phyloP scores from a whole-genome alignment of 2,797 vertebrate genomes.

The Argyrosomus regius region DNA sequence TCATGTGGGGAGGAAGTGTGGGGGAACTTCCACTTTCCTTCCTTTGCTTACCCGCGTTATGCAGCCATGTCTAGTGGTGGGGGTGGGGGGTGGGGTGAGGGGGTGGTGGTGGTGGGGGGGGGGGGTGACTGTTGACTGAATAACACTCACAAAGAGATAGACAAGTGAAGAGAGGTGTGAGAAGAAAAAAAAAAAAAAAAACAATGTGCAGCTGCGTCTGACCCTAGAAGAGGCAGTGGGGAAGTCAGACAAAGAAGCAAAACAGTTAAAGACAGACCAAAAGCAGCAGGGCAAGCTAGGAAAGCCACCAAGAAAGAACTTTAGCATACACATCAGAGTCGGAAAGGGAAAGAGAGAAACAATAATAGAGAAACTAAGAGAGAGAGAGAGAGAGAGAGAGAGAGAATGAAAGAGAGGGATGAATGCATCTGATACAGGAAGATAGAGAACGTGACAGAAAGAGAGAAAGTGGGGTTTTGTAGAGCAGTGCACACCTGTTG shows the following conservation, averaged over 20 bases:
- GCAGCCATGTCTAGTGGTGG: constrained; percentile 63
- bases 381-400: constrained; percentile 10
- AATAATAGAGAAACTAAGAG: constrained; percentile 24
- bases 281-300: constrained; percentile 16
- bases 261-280: constrained; percentile 21
- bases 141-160: constrained; percentile 32
- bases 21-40: constrained; percentile 87
- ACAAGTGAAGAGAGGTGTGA: constrained; percentile 36
- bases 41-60: constrained; percentile 74
- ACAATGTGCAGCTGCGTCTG: constrained; percentile 23
- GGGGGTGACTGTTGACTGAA: constrained; percentile 33
- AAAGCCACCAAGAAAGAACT: constrained; percentile 14
- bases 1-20: constrained; percentile 84
- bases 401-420: constrained; percentile 44
- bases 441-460: constrained; percentile 69
- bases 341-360: constrained; percentile 26
- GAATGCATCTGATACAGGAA: constrained; percentile 58
- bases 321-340: constrained; percentile 10
- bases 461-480: constrained; percentile 65
- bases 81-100: neutral
- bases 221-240: constrained; percentile 1
- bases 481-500: constrained; percentile 68
- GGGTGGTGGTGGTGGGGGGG: neutral
- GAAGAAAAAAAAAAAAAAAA: constrained; percentile 27
- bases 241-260: constrained; percentile 21